Conservation (phyloP, 1,140 invertebrate genomes). For the Hylaeus anthracinus region DNA sequence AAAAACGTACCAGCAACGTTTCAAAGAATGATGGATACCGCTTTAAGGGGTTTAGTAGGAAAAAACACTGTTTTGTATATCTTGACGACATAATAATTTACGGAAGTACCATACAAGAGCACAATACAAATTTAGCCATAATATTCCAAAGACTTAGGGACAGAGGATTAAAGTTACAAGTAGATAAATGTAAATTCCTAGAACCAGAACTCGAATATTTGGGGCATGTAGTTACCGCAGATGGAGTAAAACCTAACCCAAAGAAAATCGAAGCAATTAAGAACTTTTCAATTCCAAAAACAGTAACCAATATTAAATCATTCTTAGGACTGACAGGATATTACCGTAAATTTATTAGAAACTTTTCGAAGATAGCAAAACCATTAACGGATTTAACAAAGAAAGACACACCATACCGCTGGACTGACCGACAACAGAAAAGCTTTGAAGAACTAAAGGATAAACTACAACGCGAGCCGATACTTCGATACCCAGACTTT, state of each 20-base stretch:
- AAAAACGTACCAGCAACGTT: not conserved
- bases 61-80: not conserved
- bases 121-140: not conserved
- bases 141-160: not conserved
- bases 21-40: not conserved
- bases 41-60: not conserved
- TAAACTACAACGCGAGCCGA: no score
- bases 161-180: not conserved
- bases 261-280: not conserved
- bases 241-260: not conserved
- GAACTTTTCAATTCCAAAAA: not conserved
- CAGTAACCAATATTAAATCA: not conserved
- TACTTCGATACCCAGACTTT: no score
- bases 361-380: not conserved
- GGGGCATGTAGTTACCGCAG: not conserved
- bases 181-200: not conserved
- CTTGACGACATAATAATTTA: not conserved
- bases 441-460: not conserved
- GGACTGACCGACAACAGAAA: not conserved
- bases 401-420: not conserved
- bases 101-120: not conserved
- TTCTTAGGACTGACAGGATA: not conserved
- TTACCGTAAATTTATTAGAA: not conserved
- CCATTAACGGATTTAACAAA: not conserved
- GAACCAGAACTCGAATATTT: not conserved